phyloP scores from a whole-genome alignment of 2,797 vertebrate genomes.

The Sebastes flavidus region DNA sequence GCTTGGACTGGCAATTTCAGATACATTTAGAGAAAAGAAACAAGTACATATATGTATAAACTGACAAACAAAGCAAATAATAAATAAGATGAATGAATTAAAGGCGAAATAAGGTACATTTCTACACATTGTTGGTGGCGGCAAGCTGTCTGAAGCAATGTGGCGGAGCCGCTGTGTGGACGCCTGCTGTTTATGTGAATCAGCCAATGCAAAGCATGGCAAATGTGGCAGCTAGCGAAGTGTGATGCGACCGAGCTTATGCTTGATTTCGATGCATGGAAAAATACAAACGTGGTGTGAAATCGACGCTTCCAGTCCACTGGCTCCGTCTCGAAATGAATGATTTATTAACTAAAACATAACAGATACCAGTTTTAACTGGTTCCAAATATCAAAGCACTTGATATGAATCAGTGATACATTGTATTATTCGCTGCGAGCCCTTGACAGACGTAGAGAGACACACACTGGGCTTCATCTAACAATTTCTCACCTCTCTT shows the following conservation, averaged over 20 bases:
- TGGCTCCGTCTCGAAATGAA: constrained; percentile 40
- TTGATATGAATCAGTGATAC: constrained; percentile 33
- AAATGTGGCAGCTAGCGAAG: constrained; percentile 46
- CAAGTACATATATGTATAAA: background rate
- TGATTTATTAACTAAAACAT: constrained; percentile 66
- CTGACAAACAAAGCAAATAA: background rate
- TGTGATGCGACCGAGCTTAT: constrained; percentile 54
- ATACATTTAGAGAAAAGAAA: background rate
- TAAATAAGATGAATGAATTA: constrained; percentile 10
- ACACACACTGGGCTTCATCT: constrained; percentile 66
- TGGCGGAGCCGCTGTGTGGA: constrained; percentile 1
- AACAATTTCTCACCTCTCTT: constrained; percentile 75
- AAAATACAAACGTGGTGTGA: constrained; percentile 70
- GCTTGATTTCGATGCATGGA: constrained; percentile 64
- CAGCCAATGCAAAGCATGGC: constrained; percentile 45
- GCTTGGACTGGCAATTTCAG: constrained; percentile 26
- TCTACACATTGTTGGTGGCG: background rate
- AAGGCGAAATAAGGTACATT: constrained; percentile 28
- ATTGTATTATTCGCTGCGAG: constrained; percentile 33
- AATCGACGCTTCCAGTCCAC: constrained; percentile 64
- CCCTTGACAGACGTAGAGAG: constrained; percentile 52
- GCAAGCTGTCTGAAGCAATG: constrained; percentile 23
- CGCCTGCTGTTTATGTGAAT: constrained; percentile 49
- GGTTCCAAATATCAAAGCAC: constrained; percentile 43
- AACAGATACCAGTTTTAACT: constrained; percentile 39